A percentile compares a stretch with the other conserved stretches of the same genome.
Evolutionary conservation across 2,888 invertebrate genomes (phyloP).

Genomic region (Drosophila longiperda): DNA sequence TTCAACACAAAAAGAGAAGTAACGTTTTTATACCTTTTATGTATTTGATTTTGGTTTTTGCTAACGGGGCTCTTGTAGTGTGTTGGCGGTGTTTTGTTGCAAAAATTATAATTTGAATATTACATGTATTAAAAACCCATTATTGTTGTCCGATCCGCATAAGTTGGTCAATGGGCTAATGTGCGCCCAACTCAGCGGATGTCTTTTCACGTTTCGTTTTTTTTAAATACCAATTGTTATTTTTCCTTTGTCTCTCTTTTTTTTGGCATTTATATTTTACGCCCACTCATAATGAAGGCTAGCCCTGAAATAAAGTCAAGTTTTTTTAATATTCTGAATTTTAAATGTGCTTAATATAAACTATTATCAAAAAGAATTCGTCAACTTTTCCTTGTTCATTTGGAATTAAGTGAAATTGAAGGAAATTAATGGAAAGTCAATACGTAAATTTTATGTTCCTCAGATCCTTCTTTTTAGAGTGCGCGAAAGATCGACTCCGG

Average conservation of each 20-base stretch:
- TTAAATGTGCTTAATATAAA: background rate
- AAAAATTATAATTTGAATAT: conserved; percentile 75
- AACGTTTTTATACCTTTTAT: conserved; percentile 47
- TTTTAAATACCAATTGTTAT: background rate
- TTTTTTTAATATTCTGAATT: background rate
- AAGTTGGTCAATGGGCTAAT: conserved; percentile 78
- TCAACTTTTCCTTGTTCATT: background rate
- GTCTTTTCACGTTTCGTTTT: conserved; percentile 30
- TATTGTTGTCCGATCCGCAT: conserved; percentile 58
- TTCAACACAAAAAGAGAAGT: conserved; percentile 26
- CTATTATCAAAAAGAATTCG: background rate
- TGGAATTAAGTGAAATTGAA: background rate
- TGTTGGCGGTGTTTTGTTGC: conserved; percentile 36
- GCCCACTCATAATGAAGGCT: conserved; percentile 34
- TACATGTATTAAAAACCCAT: conserved; percentile 79
- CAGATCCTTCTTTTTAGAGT: conserved; percentile 15
- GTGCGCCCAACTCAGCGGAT: conserved; percentile 56
- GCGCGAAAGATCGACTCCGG: conserved; percentile 18
- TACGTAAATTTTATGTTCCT: background rate
- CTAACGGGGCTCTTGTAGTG: conserved; percentile 20
- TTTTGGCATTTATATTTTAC: conserved; percentile 4
- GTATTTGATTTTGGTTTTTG: conserved; percentile 67
- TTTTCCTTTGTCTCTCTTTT: background rate
- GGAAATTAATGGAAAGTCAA: background rate
- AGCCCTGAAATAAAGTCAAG: conserved; percentile 22